Conservation (phyloP, 2,113 vertebrate genomes). For the Onychorhynchus coronatus region DNA sequence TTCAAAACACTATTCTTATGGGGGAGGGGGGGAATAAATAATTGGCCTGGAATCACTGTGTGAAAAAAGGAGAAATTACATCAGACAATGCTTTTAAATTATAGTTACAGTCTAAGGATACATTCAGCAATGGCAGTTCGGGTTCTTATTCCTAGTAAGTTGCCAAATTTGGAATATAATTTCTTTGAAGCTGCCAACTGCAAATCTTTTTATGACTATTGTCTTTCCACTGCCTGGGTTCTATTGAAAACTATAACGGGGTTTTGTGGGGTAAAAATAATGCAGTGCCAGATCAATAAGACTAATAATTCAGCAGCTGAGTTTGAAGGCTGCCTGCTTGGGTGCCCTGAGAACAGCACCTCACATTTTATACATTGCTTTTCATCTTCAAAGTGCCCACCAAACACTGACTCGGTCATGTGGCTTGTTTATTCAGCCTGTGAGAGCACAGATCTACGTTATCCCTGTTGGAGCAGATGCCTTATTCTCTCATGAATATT, state of each 20-base stretch:
- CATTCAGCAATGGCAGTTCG: neutral
- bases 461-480: neutral
- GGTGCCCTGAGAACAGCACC: constrained; percentile 22
- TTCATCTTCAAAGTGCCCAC: constrained; percentile 1
- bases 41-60: constrained; percentile 35
- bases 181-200: neutral
- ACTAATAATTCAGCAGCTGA: constrained; percentile 49
- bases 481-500: neutral
- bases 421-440: neutral
- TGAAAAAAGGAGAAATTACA: constrained; percentile 47
- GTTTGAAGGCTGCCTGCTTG: constrained; percentile 5
- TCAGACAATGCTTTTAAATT: neutral
- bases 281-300: constrained; percentile 41
- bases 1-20: constrained; percentile 74
- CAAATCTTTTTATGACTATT: neutral
- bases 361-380: neutral
- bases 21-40: constrained; percentile 46
- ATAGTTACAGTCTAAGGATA: constrained; percentile 51
- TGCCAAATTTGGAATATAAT: neutral
- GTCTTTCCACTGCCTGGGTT: neutral
- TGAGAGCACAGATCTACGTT: neutral
- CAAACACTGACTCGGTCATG: neutral
- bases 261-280: constrained; percentile 1
- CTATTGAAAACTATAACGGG: neutral
- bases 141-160: neutral